Evolutionary conservation across 2,797 vertebrate genomes (phyloP), one percentile per base, ranked within the genome.

Genomic region (Myotis vivesi): DNA sequence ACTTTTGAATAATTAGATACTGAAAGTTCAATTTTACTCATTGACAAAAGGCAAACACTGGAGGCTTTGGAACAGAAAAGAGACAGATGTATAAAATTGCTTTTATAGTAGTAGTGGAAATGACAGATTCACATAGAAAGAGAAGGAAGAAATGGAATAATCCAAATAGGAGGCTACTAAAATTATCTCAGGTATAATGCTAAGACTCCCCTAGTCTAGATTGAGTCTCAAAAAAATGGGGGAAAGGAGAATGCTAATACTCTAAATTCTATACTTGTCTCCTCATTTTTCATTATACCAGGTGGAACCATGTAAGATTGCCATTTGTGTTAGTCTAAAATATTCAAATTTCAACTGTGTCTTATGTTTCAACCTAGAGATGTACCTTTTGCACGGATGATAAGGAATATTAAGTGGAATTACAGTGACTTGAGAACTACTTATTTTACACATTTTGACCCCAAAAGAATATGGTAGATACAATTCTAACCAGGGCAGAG

Each of bases 241-340:
- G 64, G 19, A 51, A 69, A 46, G 8, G 5, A 73, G 4, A 44
- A 15, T 22, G 23, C 53, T 23, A 36, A 17, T 36, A 44, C 10
- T 94, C 13, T 44, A 69, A 95, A 33, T 71, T 94, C 19, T 88
- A 17, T n/a, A 28, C 1, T 28, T 59, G 6, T 59, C 38, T 5
- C 10, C 12, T 55, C 25, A 62, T 57, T 75, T 85, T 71, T 51
- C 55, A 87, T 55, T 44, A 0, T 4, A 44, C 91, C 17, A 80
- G 11, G 3, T 72, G 46, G 38, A 85, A 4, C 11, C 33, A 49
- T 33, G 49, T n/a, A 44, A 89, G 75, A 77, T 57, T 44, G 5
- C 17, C 16, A 80, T 75, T 94, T 95, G 6, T 93, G 6, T 53
- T 94, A 20, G 6, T 88, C 38, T 75, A 81, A 86, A 80, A 59